Conservation (phyloP, 2,113 vertebrate genomes). For the Pangasianodon hypophthalmus region DNA sequence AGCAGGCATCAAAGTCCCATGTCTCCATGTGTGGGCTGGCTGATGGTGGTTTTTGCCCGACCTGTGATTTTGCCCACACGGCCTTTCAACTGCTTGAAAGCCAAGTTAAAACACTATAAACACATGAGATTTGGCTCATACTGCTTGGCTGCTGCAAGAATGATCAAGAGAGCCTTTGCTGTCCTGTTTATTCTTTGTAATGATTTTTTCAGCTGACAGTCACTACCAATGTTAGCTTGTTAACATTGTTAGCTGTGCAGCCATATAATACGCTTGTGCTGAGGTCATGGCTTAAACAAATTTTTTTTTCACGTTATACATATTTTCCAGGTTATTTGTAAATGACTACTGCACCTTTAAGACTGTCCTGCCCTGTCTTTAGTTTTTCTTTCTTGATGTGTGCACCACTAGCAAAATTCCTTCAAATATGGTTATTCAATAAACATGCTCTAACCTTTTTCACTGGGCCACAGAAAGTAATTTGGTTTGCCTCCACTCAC, state of each 20-base stretch:
- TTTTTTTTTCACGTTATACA: not conserved
- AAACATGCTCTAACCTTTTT: not conserved
- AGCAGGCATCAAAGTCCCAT: not conserved
- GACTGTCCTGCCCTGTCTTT: not conserved
- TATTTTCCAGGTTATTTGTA: not conserved
- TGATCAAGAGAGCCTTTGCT: not conserved
- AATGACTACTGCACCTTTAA: not conserved
- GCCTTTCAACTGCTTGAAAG: not conserved
- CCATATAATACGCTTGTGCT: not conserved
- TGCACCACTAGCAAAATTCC: not conserved
- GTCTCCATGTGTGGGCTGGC: not conserved
- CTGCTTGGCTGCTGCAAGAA: not conserved
- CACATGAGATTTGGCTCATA: no score
- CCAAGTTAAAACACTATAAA: not conserved
- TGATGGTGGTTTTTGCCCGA: not conserved
- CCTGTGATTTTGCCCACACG: not conserved
- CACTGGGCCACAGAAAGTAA: not conserved
- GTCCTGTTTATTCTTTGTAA: not conserved
- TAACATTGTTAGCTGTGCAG: not conserved
- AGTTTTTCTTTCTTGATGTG: not conserved
- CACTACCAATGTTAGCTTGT: not conserved
- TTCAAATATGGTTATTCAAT: not conserved
- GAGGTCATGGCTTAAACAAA: not conserved
- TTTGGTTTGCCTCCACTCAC: conserved; percentile 71
- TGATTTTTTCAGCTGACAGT: not conserved